Conservation (phyloP, 2,113 vertebrate species). For the Caretta caretta region DNA sequence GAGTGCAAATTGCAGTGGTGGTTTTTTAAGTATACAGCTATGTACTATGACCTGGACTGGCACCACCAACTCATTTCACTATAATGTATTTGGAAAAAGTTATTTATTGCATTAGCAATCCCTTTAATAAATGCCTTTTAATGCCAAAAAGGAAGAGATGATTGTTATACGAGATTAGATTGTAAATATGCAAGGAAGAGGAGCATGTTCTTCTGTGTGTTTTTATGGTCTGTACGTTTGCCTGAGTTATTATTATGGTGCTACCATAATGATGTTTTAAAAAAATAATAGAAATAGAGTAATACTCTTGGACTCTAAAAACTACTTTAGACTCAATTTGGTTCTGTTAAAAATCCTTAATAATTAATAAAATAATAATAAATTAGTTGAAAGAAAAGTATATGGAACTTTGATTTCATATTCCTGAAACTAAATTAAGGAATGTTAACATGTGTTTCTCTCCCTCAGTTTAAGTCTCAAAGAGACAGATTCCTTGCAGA, state of each 20-base stretch:
- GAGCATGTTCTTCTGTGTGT: background rate
- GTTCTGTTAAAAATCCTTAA: background rate
- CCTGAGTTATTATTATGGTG: background rate
- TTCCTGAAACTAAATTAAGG: background rate
- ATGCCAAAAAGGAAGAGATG: background rate
- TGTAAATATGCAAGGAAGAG: background rate
- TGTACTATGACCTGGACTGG: background rate
- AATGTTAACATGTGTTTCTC: background rate
- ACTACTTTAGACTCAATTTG: background rate
- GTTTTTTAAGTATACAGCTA: background rate
- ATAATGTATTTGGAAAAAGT: background rate
- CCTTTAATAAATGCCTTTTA: background rate
- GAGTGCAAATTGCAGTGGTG: slow-evolving; percentile 26
- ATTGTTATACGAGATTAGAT: background rate
- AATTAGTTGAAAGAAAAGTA: background rate
- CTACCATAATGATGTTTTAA: background rate
- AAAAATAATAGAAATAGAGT: background rate
- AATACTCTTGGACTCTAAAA: background rate
- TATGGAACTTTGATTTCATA: background rate
- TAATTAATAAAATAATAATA: background rate
- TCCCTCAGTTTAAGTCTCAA: background rate
- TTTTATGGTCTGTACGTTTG: background rate
- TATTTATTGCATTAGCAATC: background rate
- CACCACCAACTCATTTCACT: slow-evolving; percentile 14
- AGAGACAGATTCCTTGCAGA: background rate